Evolutionary conservation across 2,797 vertebrate species (phyloP), one percentile per base, ranked within the genome.

Genomic region (Sebastes baramenuke): DNA sequence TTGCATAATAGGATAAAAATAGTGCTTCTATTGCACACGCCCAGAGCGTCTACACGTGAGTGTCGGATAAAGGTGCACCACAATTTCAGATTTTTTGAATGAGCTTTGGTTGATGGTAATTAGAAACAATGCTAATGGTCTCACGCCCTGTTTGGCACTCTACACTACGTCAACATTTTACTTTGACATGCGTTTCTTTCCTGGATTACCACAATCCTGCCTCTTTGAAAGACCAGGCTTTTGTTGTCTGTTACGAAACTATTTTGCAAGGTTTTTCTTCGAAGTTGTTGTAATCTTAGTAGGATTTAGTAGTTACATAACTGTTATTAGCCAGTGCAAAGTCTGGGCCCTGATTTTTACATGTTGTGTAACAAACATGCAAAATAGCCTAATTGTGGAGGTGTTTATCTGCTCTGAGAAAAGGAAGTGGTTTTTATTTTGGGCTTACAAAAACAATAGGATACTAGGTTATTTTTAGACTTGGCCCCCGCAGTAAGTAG

Each of bases 341-440:
- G 84, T 84, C 89, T 85, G 38, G 52, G 14, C 14, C 22, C 59
- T 55, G 67, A 72, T 38, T 36, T 77, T 77, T 85, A 66, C 81
- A 80, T 65, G 72, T 91, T 89, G 61, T 68, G 75, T 70, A 91
- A 92, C 59, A 9, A 36, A 36, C 7, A 7, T 66, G 38, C n/a
- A 56, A 76, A 87, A 72, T 11, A 22, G 67, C 22, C 29, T 82
- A 34, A 42, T 72, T 85, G 36, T 78, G 49, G 71, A 72, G 36
- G 74, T 18, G 55, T 72, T 90, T 11, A 38, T 55, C 30, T 30
- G 32, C 25, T 66, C 49, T 64, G 32, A 56, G 30, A 75, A 38
- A 38, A 29, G 27, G 24, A 83, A 25, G 8, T 3, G 12, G 1
- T 60, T 79, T 29, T 75, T 32, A 56, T 66, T 60, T 4, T 8